Evolutionary conservation across 2,113 vertebrate genomes (phyloP).

Genomic region (Dinomys branickii): DNA sequence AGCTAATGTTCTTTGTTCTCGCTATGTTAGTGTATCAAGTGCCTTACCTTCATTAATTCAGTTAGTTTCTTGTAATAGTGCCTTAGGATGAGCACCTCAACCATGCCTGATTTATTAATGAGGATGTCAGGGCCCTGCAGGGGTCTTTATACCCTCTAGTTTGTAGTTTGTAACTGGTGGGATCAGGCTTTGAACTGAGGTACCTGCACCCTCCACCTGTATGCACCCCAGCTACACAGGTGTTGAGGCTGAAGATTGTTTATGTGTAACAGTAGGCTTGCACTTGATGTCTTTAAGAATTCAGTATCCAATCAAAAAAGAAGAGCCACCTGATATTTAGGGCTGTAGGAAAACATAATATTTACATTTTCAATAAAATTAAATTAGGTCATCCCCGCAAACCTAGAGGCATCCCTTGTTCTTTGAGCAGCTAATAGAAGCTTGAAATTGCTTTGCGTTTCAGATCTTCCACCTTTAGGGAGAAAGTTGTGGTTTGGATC

Average conservation of each 20-base stretch:
- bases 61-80: neutral
- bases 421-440: neutral
- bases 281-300: neutral
- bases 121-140: neutral
- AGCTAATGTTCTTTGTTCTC: neutral
- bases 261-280: neutral
- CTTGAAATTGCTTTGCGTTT: neutral
- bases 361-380: conserved; percentile 50
- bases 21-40: neutral
- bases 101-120: neutral
- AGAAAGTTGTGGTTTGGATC: conserved; percentile 3
- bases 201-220: accelerated
- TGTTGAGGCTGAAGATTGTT: neutral
- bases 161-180: neutral
- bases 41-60: too few species aligned
- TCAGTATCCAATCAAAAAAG: neutral
- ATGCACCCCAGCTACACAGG: neutral
- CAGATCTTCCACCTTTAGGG: neutral
- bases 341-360: neutral
- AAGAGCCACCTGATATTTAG: neutral
- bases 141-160: neutral
- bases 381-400: conserved; percentile 1
- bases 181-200: neutral
- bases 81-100: accelerated
- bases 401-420: neutral